A percentile compares a stretch with the other conserved stretches of the same genome.
phyloP scores from a whole-genome alignment of 2,888 invertebrate genomes.

The Xanthia togata region DNA sequence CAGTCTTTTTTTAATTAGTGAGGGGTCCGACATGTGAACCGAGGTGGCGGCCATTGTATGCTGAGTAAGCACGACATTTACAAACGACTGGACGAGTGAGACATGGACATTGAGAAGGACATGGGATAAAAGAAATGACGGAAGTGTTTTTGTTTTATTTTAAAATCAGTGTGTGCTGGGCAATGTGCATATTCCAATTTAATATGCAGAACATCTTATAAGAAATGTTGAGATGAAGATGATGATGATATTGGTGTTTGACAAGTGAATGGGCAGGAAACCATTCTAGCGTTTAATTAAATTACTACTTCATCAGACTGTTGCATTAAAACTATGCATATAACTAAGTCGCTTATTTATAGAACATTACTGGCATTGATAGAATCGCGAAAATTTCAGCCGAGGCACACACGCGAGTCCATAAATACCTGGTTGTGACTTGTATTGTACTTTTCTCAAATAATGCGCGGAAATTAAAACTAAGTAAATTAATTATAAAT shows the following conservation, averaged over 20 bases:
- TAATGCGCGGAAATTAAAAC: not conserved
- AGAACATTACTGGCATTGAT: too few species aligned
- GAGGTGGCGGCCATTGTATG: slow-evolving; percentile 86
- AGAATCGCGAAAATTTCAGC: too few species aligned
- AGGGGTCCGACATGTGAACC: slow-evolving; percentile 88
- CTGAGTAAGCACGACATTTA: slow-evolving; percentile 85
- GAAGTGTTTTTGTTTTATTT: slow-evolving; percentile 54
- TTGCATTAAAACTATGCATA: not conserved
- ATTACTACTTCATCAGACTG: not conserved
- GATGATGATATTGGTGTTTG: not conserved
- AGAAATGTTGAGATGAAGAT: not conserved
- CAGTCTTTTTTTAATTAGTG: slow-evolving; percentile 89
- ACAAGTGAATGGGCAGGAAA: not conserved
- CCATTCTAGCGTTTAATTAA: not conserved
- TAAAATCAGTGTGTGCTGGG: slow-evolving; percentile 11
- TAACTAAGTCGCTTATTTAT: not conserved
- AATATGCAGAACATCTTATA: not conserved
- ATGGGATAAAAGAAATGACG: slow-evolving; percentile 54
- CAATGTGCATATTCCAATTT: slow-evolving; percentile 21
- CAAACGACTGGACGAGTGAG: slow-evolving; percentile 79
- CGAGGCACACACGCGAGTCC: too few species aligned
- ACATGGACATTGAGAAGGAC: slow-evolving; percentile 81
- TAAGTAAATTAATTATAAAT: not conserved
- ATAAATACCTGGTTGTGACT: not conserved
- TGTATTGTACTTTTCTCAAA: not conserved